Percentiles rank a stretch among this genome's conserved stretches.
Evolutionary conservation across 1,140 invertebrate species (phyloP).

Genomic region (Drosophila obscura): DNA sequence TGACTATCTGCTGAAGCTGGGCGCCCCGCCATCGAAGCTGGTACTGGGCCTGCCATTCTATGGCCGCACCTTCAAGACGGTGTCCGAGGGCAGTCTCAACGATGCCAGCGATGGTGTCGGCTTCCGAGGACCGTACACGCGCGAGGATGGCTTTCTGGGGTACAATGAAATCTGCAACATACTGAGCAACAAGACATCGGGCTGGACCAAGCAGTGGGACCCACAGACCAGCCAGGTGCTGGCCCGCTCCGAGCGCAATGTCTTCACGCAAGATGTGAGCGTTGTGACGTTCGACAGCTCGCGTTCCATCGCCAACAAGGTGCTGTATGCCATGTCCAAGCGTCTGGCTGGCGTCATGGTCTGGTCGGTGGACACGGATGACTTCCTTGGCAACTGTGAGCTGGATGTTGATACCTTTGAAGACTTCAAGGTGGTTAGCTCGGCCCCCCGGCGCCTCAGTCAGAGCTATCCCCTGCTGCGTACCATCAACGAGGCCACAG

Average conservation of each 20-base stretch:
- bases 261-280: slow-evolving; percentile 66
- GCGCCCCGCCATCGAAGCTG: slow-evolving; percentile 90
- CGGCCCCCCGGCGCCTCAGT: slow-evolving; percentile 77
- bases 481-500: slow-evolving; percentile 87
- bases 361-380: slow-evolving; percentile 92
- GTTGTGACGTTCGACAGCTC: slow-evolving; percentile 87
- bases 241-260: slow-evolving; percentile 84
- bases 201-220: slow-evolving; percentile 86
- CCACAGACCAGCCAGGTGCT: slow-evolving; percentile 85
- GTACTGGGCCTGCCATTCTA: slow-evolving; percentile 93
- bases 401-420: slow-evolving; percentile 84
- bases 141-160: slow-evolving; percentile 93
- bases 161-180: slow-evolving; percentile 90
- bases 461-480: slow-evolving; percentile 87
- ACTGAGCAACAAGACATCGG: slow-evolving; percentile 83
- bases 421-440: slow-evolving; percentile 80
- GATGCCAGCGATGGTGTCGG: slow-evolving; percentile 85
- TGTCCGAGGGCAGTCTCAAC: slow-evolving; percentile 83
- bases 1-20: slow-evolving; percentile 89
- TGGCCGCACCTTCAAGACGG: slow-evolving; percentile 90
- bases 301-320: slow-evolving; percentile 86
- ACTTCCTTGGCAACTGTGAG: slow-evolving; percentile 88
- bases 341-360: slow-evolving; percentile 91
- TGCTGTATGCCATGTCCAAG: slow-evolving; percentile 87
- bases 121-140: slow-evolving; percentile 90